Conservation (phyloP, 2,797 vertebrate genomes). For the Sparus aurata region DNA sequence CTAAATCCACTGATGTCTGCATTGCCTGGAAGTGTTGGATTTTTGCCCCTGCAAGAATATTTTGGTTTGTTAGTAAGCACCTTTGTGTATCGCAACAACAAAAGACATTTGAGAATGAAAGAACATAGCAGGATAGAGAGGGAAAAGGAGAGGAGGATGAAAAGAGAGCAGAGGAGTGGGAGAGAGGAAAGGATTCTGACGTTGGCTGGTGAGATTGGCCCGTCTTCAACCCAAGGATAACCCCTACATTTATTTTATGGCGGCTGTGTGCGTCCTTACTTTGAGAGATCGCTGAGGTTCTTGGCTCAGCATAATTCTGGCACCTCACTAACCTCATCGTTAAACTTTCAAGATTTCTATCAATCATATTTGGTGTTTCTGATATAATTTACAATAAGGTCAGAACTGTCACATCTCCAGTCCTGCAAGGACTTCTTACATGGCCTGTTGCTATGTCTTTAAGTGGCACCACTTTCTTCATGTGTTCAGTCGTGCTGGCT, state of each 20-base stretch:
- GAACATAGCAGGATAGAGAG: background rate
- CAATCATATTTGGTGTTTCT: background rate
- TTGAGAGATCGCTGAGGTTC: constrained; percentile 1
- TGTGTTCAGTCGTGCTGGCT: background rate
- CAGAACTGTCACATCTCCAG: no score
- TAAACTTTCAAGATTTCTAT: background rate
- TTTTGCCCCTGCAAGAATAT: constrained; percentile 44
- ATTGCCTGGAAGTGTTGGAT: constrained; percentile 29
- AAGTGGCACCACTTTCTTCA: background rate
- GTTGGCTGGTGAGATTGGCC: constrained; percentile 1
- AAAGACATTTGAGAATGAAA: constrained; percentile 37
- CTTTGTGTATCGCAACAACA: constrained; percentile 32
- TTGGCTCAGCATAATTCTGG: background rate
- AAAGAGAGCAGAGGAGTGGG: background rate
- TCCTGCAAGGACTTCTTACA: background rate
- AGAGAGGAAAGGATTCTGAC: constrained; percentile 12
- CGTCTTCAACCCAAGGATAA: constrained; percentile 35
- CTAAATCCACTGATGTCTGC: constrained; percentile 51
- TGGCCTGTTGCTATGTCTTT: background rate
- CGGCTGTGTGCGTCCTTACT: background rate
- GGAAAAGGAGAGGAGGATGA: background rate
- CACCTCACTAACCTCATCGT: background rate
- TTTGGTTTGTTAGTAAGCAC: constrained; percentile 32
- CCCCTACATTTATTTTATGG: background rate
- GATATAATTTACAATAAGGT: background rate